phyloP scores from a whole-genome alignment of 2,888 invertebrate genomes.

The Zygogramma bicolorata region DNA sequence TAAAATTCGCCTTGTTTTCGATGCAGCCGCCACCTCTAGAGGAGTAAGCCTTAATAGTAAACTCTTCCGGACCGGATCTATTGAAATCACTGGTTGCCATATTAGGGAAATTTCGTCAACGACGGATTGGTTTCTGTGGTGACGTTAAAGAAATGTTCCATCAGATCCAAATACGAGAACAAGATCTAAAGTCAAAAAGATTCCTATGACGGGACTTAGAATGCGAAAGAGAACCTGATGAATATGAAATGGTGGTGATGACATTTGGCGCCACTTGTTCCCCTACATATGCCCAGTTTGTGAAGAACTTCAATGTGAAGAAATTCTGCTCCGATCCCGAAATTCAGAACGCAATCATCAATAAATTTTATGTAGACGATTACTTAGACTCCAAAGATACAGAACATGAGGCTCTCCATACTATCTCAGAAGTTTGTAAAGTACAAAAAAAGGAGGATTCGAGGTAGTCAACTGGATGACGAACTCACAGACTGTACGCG shows the following conservation, averaged over 20 bases:
- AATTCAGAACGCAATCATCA: not conserved
- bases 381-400: slow-evolving; percentile 5
- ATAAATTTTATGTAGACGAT: slow-evolving; percentile 9
- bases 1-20: too few species aligned
- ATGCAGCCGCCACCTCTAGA: too few species aligned
- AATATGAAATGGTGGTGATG: too few species aligned
- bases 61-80: too few species aligned
- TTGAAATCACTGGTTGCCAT: not conserved
- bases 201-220: too few species aligned
- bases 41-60: too few species aligned
- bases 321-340: not conserved
- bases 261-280: too few species aligned
- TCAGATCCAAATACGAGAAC: not conserved
- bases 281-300: slow-evolving; percentile 6
- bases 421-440: not conserved
- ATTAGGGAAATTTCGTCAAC: not conserved
- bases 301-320: not conserved
- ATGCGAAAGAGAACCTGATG: too few species aligned
- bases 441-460: not conserved
- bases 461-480: slow-evolving; percentile 7
- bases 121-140: slow-evolving; percentile 7
- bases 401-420: not conserved
- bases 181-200: not conserved
- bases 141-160: too few species aligned
- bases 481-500: not conserved